phyloP scores from a whole-genome alignment of 1,140 invertebrate species.

The Pseudomyrmex concolor region DNA sequence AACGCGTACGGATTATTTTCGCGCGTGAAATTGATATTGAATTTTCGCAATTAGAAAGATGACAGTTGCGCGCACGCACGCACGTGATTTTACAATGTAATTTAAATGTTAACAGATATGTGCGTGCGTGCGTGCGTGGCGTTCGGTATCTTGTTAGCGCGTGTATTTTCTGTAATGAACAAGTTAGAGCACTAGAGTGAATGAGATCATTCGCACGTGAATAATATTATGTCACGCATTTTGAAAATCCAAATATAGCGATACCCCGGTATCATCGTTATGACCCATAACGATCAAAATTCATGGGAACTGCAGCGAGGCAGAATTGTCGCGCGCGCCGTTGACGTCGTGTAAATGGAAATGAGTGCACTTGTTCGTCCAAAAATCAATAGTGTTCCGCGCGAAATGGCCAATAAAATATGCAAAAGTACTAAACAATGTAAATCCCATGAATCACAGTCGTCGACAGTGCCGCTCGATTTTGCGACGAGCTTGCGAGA shows the following conservation, averaged over 20 bases:
- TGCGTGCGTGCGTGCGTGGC: no score
- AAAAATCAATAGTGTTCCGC: constrained; percentile 60
- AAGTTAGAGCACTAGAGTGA: constrained; percentile 36
- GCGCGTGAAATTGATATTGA: no score
- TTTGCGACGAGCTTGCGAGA: constrained; percentile 16
- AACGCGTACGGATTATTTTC: no score
- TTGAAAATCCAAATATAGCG: constrained; percentile 58
- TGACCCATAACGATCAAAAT: constrained; percentile 60
- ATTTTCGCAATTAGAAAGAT: no score
- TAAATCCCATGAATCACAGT: constrained; percentile 62
- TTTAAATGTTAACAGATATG: background rate
- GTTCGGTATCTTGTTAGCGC: no score
- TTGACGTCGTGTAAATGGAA: constrained; percentile 62
- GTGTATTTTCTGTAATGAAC: constrained; percentile 23
- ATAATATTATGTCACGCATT: constrained; percentile 58
- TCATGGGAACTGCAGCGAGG: constrained; percentile 54
- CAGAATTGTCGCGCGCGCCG: constrained; percentile 56
- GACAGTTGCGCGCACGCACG: background rate
- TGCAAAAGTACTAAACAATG: constrained; percentile 62
- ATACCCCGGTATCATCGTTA: constrained; percentile 57
- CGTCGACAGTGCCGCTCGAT: constrained; percentile 53
- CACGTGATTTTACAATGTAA: background rate
- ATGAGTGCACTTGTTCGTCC: constrained; percentile 60
- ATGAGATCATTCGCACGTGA: constrained; percentile 49
- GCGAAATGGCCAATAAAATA: constrained; percentile 62